A percentile compares a stretch with the other conserved stretches of the same genome.
These are phyloP conservation scores for Hirtodrosophila duncani DNA, from an alignment of 2,888 invertebrate genomes.

Conservation along the genomic window DNA sequence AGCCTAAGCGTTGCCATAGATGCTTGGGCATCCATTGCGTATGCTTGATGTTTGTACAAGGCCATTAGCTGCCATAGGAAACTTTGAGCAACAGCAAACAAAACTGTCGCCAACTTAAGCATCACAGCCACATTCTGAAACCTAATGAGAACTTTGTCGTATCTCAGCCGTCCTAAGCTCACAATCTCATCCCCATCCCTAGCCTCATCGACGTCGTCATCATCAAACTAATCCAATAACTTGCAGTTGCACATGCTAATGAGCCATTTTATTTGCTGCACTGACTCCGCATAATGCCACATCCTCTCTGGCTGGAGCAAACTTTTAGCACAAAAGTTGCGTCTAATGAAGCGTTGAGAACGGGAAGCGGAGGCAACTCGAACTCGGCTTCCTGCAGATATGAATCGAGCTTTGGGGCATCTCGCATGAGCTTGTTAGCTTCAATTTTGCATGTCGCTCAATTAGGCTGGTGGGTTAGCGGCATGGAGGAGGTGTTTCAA, in stretches of 20 bases:
- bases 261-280: no score
- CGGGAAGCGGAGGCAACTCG: constrained; percentile 54
- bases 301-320: constrained; percentile 28
- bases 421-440: constrained; percentile 39
- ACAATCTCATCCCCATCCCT: constrained; percentile 10
- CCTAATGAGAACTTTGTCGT: no score
- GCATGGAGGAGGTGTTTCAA: no score
- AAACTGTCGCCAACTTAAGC: no score
- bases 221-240: constrained; percentile 57
- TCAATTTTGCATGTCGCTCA: constrained; percentile 53
- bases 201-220: no score
- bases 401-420: neutral
- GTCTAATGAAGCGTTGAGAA: constrained; percentile 25
- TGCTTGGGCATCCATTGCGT: neutral
- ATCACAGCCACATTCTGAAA: no score
- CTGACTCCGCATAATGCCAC: constrained; percentile 5
- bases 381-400: constrained; percentile 31
- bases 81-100: no score
- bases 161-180: constrained; percentile 7
- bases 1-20: no score
- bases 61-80: neutral
- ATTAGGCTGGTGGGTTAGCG: no score
- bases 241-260: constrained; percentile 54
- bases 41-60: neutral
- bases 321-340: constrained; percentile 37